Evolutionary conservation across 2,888 invertebrate genomes (phyloP).

Genomic region (Cryptops parisi): DNA sequence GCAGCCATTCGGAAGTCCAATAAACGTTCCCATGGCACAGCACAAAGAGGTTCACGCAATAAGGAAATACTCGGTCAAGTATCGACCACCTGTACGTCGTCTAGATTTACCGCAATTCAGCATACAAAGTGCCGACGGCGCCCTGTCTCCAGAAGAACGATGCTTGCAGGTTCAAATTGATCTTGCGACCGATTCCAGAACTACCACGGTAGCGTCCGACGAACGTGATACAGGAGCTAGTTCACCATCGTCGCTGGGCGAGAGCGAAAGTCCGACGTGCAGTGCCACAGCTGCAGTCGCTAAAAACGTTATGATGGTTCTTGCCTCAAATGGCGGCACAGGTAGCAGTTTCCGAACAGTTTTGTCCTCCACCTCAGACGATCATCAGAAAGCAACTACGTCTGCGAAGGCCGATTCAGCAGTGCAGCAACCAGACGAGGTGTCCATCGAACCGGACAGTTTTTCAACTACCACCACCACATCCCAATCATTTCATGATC

Average conservation of each 20-base stretch:
- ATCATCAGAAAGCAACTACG: background rate
- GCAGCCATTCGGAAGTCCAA: background rate
- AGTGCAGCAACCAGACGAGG: background rate
- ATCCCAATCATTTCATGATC: conserved; percentile 9
- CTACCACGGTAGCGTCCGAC: background rate
- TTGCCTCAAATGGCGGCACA: background rate
- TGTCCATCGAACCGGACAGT: conserved; percentile 9
- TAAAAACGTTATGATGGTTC: background rate
- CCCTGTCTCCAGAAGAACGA: background rate
- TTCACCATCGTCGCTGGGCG: background rate
- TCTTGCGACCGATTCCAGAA: background rate
- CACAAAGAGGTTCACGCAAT: conserved; percentile 12
- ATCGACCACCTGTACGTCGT: background rate
- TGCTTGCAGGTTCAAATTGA: background rate
- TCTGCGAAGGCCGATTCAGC: background rate
- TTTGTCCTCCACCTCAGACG: background rate
- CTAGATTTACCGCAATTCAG: background rate
- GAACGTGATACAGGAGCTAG: background rate
- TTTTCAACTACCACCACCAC: conserved; percentile 12
- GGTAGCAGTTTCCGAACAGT: background rate
- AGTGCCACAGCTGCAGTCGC: background rate
- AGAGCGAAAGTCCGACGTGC: background rate
- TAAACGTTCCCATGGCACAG: background rate
- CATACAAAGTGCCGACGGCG: too few relatives aligned
- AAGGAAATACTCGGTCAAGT: conserved; percentile 12